phyloP scores from a whole-genome alignment of 2,113 vertebrate species.

The Amazona guildingii region DNA sequence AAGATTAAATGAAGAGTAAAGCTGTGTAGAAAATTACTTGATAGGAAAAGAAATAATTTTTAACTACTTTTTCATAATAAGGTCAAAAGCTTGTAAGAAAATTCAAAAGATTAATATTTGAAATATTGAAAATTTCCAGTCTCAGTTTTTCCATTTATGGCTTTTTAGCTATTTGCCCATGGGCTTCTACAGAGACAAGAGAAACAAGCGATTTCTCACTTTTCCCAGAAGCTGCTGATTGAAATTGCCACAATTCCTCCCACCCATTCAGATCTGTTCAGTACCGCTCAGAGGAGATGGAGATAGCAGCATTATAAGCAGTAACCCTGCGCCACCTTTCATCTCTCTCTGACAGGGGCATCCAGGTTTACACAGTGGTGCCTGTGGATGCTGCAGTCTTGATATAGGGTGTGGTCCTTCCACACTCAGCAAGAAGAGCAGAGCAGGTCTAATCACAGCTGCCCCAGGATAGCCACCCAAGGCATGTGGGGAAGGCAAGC shows the following conservation, averaged over 20 bases:
- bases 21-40: background rate
- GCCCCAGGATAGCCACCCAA: background rate
- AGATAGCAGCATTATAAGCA: background rate
- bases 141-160: background rate
- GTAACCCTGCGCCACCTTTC: background rate
- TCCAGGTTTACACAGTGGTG: fast-evolving
- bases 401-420: background rate
- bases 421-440: background rate
- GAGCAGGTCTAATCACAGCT: background rate
- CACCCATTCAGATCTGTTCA: background rate
- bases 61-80: background rate
- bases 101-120: background rate
- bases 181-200: background rate
- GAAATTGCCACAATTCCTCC: background rate
- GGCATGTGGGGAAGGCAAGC: background rate
- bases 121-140: background rate
- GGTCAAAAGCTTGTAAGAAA: background rate
- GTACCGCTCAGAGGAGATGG: background rate
- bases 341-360: background rate
- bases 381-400: background rate
- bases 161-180: background rate
- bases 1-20: background rate
- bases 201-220: background rate
- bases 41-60: background rate
- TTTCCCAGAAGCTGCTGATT: background rate